phyloP scores from a whole-genome alignment of 2,113 vertebrate genomes.

The Semnornis frantzii region DNA sequence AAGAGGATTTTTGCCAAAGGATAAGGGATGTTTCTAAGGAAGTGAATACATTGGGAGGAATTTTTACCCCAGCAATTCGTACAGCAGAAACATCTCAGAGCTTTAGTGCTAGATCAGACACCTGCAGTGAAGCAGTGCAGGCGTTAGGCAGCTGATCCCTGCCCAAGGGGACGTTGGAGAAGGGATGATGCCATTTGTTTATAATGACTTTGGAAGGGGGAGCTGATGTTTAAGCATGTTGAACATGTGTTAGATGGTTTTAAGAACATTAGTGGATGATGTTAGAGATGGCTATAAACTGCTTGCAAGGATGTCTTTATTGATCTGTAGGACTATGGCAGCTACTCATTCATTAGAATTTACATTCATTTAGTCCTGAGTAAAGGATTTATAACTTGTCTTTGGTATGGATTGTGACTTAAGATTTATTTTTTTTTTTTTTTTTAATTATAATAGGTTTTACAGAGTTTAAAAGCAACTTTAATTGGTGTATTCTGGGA shows the following conservation, averaged over 20 bases:
- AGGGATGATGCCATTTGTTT: not conserved
- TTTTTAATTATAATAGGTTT: not conserved
- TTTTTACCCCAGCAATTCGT: not conserved
- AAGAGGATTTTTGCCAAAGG: not conserved
- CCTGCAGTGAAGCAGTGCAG: not conserved
- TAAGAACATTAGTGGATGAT: constrained; percentile 45
- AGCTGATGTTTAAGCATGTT: constrained; percentile 23
- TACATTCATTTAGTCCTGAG: not conserved
- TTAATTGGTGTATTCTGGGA: constrained; percentile 10
- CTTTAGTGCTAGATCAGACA: not conserved
- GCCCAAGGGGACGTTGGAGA: not conserved
- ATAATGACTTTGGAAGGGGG: not conserved
- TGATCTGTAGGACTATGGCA: constrained; percentile 43
- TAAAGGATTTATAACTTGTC: constrained; percentile 46
- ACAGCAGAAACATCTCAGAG: not conserved
- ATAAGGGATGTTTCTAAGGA: not conserved
- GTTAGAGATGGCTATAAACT: constrained; percentile 47
- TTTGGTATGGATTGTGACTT: constrained; percentile 15
- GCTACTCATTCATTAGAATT: constrained; percentile 22
- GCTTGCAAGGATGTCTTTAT: constrained; percentile 51
- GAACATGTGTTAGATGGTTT: constrained; percentile 52
- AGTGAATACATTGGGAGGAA: not conserved
- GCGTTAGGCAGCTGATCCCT: not conserved
- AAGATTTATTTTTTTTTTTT: not conserved
- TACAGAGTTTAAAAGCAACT: not conserved